A percentile compares a stretch with the other conserved stretches of the same genome.
Evolutionary conservation across 2,888 invertebrate species (phyloP).

Genomic region (Bugula neritina): DNA sequence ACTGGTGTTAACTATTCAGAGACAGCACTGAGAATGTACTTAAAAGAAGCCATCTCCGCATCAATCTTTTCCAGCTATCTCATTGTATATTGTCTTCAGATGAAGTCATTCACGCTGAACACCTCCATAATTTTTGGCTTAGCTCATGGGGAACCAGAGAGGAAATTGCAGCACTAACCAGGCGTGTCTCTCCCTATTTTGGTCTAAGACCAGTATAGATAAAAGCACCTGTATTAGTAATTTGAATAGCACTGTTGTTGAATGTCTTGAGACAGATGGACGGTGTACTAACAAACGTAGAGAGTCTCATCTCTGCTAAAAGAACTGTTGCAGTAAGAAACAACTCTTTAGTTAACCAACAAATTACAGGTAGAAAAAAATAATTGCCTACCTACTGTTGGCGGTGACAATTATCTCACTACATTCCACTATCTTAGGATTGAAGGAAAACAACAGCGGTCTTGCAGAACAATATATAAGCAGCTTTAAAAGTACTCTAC

Average conservation of each 20-base stretch:
- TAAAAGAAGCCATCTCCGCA: not conserved
- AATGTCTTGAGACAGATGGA: not conserved
- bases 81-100: not conserved
- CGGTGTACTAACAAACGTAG: not conserved
- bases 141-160: not conserved
- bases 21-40: not conserved
- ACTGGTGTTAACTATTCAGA: not conserved
- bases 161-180: not conserved
- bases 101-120: not conserved
- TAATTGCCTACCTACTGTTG: not conserved
- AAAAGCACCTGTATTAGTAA: not conserved
- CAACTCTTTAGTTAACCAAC: not conserved
- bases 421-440: not conserved
- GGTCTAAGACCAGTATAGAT: not conserved
- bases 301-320: not conserved
- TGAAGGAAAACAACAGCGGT: not conserved
- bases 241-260: not conserved
- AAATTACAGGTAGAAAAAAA: not conserved
- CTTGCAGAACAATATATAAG: not conserved
- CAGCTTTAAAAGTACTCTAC: not conserved
- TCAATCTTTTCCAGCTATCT: not conserved
- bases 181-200: not conserved
- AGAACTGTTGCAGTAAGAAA: not conserved
- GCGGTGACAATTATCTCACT: not conserved
- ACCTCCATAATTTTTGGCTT: not conserved